Evolutionary conservation across 2,888 invertebrate genomes (phyloP).

Genomic region (Metacarcinus magister): DNA sequence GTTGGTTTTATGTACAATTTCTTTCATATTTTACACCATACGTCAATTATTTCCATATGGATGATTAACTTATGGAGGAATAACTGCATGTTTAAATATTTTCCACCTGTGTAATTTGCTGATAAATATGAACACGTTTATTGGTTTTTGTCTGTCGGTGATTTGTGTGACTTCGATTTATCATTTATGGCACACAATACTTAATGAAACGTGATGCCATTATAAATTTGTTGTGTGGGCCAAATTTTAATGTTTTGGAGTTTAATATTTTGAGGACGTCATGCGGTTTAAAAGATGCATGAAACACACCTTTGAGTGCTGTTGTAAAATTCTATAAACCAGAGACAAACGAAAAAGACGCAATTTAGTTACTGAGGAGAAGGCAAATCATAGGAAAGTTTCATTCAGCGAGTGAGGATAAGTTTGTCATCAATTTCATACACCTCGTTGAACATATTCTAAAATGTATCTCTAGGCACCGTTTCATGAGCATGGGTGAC

Average conservation of each 20-base stretch:
- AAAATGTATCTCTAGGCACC: neutral
- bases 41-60: neutral
- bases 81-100: neutral
- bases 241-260: neutral
- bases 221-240: neutral
- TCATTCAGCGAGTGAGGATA: neutral
- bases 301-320: too few species aligned
- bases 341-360: neutral
- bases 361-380: neutral
- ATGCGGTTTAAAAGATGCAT: neutral
- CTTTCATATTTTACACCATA: neutral
- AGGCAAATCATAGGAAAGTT: neutral
- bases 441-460: too few species aligned
- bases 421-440: too few species aligned
- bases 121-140: neutral
- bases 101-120: neutral
- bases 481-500: neutral
- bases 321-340: neutral
- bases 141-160: neutral
- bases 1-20: neutral
- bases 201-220: neutral
- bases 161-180: neutral
- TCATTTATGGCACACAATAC: neutral
- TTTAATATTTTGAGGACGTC: neutral
- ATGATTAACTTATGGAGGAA: neutral